These are phyloP conservation scores for Balanococcus diminutus DNA, from an alignment of 2,888 invertebrate species.

Conservation along the genomic window DNA sequence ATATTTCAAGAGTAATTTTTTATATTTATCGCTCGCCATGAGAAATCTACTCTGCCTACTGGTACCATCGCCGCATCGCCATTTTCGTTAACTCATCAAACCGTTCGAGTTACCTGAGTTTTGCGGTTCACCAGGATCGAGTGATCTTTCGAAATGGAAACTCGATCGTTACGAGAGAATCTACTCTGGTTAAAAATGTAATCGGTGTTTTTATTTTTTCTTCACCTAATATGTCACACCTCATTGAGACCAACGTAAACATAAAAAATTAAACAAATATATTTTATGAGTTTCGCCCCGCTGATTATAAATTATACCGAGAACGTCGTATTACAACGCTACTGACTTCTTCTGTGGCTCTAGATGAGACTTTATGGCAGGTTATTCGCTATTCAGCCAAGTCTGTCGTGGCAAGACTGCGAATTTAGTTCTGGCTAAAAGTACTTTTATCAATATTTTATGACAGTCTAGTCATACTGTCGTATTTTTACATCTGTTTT, in stretches of 20 bases:
- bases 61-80: too few species aligned
- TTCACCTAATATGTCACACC: conserved; percentile 15
- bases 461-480: conserved; percentile 1
- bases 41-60: background rate
- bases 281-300: conserved; percentile 34
- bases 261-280: background rate
- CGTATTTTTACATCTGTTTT: background rate
- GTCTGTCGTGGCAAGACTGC: too few species aligned
- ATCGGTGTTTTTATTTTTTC: background rate
- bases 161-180: conserved; percentile 18
- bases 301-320: conserved; percentile 29
- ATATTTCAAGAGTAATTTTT: conserved; percentile 23
- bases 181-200: background rate
- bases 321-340: background rate
- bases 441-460: conserved; percentile 25
- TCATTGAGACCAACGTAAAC: conserved; percentile 18
- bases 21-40: conserved; percentile 15
- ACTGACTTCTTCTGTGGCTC: background rate
- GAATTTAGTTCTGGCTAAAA: too few species aligned
- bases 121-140: conserved; percentile 5
- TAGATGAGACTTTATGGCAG: conserved; percentile 15
- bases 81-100: conserved; percentile 13
- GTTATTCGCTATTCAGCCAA: background rate
- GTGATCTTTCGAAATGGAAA: conserved; percentile 36
- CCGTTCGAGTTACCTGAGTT: conserved; percentile 1